phyloP scores from a whole-genome alignment of 1,140 invertebrate genomes.

The Brachionus sp. region DNA sequence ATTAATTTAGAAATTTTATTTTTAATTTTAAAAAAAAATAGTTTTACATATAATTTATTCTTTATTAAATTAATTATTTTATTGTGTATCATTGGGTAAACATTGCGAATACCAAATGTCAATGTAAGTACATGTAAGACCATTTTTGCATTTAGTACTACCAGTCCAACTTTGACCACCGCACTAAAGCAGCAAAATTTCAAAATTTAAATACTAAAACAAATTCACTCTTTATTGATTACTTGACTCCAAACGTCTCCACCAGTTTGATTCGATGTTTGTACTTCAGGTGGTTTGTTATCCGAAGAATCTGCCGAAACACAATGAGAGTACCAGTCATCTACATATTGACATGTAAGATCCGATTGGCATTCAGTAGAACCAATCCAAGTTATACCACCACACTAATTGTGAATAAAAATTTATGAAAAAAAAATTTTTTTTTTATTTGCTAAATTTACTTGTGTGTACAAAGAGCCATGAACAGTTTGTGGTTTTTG shows the following conservation, averaged over 20 bases:
- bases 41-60: no score
- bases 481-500: background rate
- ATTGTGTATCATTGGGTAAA: background rate
- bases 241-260: conserved; percentile 3
- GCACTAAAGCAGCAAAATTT: background rate
- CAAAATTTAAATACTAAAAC: background rate
- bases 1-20: no score
- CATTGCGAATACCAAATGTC: conserved; percentile 29
- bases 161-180: conserved; percentile 25
- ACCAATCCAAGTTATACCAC: background rate
- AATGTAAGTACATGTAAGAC: background rate
- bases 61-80: no score
- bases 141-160: background rate
- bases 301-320: background rate
- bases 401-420: background rate
- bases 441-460: background rate
- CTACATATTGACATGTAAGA: background rate
- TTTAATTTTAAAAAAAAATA: no score
- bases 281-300: background rate
- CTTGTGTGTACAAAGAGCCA: background rate
- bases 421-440: background rate
- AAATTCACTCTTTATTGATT: background rate
- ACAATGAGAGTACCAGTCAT: background rate
- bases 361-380: background rate
- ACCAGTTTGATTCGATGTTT: background rate